These are phyloP conservation scores for Apotomis betuletana DNA, from an alignment of 2,888 invertebrate species.

Conservation along the genomic window DNA sequence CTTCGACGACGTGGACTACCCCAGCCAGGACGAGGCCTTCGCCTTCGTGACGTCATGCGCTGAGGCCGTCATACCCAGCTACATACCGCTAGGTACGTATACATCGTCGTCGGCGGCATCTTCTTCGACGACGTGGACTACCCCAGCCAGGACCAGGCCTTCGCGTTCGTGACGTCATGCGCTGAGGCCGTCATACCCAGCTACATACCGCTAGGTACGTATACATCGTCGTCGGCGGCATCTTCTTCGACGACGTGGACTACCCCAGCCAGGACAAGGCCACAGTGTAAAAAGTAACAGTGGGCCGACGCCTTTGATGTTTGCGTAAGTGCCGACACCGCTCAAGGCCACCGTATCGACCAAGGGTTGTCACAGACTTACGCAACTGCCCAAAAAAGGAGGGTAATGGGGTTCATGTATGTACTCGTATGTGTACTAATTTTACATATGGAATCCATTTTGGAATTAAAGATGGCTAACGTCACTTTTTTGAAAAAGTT, in stretches of 20 bases:
- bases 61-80: slow-evolving; percentile 96
- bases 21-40: slow-evolving; percentile 82
- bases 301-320: no score
- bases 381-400: no score
- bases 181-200: slow-evolving; percentile 97
- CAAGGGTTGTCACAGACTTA: no score
- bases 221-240: background rate
- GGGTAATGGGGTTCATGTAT: no score
- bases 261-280: slow-evolving; percentile 66
- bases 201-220: slow-evolving; percentile 91
- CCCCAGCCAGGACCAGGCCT: slow-evolving; percentile 77
- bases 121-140: background rate
- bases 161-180: slow-evolving; percentile 92
- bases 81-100: slow-evolving; percentile 89
- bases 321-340: no score
- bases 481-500: no score
- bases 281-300: no score
- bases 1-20: background rate
- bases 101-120: background rate
- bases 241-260: background rate
- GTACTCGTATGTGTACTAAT: no score
- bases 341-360: no score
- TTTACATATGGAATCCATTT: no score
- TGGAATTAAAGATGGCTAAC: no score
- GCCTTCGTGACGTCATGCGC: slow-evolving; percentile 94